phyloP scores from a whole-genome alignment of 1,140 invertebrate species.

The Sogatella furcifera region DNA sequence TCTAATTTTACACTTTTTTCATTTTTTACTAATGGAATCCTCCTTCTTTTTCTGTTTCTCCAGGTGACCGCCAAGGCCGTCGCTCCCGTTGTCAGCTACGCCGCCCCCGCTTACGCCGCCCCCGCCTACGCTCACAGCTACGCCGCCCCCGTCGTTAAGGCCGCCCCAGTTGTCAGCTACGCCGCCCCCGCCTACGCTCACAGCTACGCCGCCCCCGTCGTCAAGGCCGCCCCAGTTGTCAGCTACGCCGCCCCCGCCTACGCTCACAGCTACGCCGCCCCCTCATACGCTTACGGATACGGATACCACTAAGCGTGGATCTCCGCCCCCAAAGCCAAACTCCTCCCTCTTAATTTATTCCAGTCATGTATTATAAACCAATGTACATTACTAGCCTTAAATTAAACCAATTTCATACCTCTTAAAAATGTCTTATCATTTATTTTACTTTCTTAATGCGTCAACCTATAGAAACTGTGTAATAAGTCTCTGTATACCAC shows the following conservation, averaged over 20 bases:
- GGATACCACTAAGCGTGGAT: slow-evolving; percentile 1
- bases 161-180: slow-evolving; percentile 25
- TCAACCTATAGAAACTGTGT: too few relatives aligned
- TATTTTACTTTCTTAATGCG: too few relatives aligned
- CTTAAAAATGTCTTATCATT: too few relatives aligned
- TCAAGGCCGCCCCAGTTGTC: slow-evolving; percentile 26
- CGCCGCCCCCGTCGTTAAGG: slow-evolving; percentile 33
- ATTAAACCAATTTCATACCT: not conserved
- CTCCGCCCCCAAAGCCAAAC: not conserved
- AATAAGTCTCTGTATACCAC: too few relatives aligned
- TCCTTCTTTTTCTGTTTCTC: too few relatives aligned
- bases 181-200: slow-evolving; percentile 20
- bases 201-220: slow-evolving; percentile 12
- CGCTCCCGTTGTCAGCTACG: slow-evolving; percentile 15
- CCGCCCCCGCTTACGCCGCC: slow-evolving; percentile 32
- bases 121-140: slow-evolving; percentile 35
- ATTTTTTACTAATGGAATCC: not conserved
- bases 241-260: slow-evolving; percentile 14
- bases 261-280: slow-evolving; percentile 10
- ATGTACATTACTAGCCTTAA: not conserved
- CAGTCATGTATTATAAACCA: not conserved
- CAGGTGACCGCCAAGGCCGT: slow-evolving; percentile 9
- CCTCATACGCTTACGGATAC: slow-evolving; percentile 11
- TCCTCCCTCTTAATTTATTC: not conserved
- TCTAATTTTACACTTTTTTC: not conserved